Base-by-base conservation (phyloP, 2,888 invertebrate species). In the Agrilus mali region DNA sequence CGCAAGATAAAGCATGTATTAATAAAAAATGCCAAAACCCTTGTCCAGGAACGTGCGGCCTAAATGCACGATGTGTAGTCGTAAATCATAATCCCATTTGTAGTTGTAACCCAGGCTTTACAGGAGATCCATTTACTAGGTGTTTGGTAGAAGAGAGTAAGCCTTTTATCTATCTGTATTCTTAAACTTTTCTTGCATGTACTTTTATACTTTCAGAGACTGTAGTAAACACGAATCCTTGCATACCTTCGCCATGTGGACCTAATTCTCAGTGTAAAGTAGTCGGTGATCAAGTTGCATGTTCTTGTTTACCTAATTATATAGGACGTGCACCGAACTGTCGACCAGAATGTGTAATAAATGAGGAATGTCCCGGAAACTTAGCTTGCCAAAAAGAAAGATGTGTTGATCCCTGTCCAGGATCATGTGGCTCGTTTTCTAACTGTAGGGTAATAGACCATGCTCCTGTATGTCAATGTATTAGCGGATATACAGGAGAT, bases 21-120 rank as follows among this genome's bases (percentile, higher is more conserved):
- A 81, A 80, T 53, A 82, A 82, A 56, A 84, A 83, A 66, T 90
- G 88, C 57, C 67, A 76, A 47, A 83, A 88, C 63, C 88, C 88
- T 8, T 88, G 88, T 59, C 80, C 82, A 15, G 83, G 84, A 50
- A 80, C 83, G 12, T 89, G 88, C 58, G 88, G 88, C 36, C 65
- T 78, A 38, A 85, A 87, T 58, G 86, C 88, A 31, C 77, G 82
- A 49, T 90, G 90, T 59, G 80, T 82, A 67, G 85, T 86, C 39
- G 78, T 86, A 41, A 86, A 87, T 55, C 90, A 90, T 60, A 86
- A 86, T 62, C 87, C 89, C 32, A 83, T 88, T 55, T 90, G 90
- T 66, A 86, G 81, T 59, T 90, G 90, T 60, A 75, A 82, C 45
- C 71, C 75, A 51, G 83, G 83, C 51, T 84, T 75, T 60, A 80